phyloP scores from a whole-genome alignment of 2,797 vertebrate species.

The Galaxias olidus region DNA sequence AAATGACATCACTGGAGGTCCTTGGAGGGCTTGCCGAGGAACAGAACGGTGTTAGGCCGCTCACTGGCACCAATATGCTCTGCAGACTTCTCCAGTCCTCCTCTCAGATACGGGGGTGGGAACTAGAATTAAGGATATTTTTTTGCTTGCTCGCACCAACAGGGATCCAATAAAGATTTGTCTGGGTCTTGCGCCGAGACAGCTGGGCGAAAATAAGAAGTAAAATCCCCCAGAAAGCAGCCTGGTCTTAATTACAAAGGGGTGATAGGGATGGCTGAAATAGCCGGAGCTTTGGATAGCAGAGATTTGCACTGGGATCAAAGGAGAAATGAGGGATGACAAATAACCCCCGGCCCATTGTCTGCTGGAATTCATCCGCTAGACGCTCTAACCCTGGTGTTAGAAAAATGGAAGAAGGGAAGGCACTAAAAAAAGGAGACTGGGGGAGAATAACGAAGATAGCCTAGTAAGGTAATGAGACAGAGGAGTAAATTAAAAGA shows the following conservation, averaged over 20 bases:
- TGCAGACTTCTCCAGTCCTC: neutral
- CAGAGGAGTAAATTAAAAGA: neutral
- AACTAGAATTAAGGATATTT: conserved; percentile 43
- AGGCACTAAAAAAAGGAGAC: neutral
- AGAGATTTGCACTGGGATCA: conserved; percentile 73
- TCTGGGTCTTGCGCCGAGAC: conserved; percentile 69
- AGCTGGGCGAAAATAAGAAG: conserved; percentile 41
- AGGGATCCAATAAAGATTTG: conserved; percentile 70
- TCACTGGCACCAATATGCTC: conserved; percentile 37
- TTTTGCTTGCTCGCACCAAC: conserved; percentile 42
- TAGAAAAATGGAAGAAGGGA: neutral
- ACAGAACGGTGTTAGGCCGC: conserved; percentile 25
- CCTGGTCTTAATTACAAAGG: conserved; percentile 83
- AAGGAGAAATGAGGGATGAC: conserved; percentile 71
- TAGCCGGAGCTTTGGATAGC: conserved; percentile 71
- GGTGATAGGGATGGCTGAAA: conserved; percentile 69
- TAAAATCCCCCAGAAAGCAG: conserved; percentile 71
- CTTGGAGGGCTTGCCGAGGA: conserved; percentile 44
- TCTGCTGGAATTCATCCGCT: conserved; percentile 52
- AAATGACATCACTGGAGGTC: conserved; percentile 51
- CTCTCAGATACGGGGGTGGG: conserved; percentile 1
- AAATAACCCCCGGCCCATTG: conserved; percentile 63
- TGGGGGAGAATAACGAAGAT: neutral
- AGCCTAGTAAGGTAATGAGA: conserved; percentile 1
- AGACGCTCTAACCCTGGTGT: conserved; percentile 26